phyloP scores from a whole-genome alignment of 2,797 vertebrate species.

The Huso huso region DNA sequence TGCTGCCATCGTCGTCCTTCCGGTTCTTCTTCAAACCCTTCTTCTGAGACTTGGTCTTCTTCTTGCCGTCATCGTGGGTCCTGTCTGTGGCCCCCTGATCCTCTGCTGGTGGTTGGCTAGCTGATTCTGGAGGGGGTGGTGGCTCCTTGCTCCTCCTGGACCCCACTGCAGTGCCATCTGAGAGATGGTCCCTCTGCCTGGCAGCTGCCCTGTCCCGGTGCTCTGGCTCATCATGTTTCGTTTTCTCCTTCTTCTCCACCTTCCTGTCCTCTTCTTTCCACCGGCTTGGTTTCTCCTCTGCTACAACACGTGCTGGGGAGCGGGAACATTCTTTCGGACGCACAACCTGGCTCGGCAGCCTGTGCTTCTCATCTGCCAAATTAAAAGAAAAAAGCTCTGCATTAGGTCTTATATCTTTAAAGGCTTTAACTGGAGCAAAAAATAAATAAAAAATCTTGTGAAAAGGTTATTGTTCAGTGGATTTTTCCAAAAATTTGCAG shows the following conservation, averaged over 20 bases:
- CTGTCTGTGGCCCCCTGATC: constrained; percentile 48
- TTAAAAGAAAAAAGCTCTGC: too few relatives aligned
- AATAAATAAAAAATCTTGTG: too few relatives aligned
- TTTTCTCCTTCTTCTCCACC: constrained; percentile 72
- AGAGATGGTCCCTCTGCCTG: constrained; percentile 51
- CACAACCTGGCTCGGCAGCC: constrained; percentile 89
- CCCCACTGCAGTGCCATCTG: constrained; percentile 43
- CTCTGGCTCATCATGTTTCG: constrained; percentile 77
- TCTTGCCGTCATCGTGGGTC: constrained; percentile 77
- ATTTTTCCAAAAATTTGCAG: too few relatives aligned
- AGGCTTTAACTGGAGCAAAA: too few relatives aligned
- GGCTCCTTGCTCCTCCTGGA: constrained; percentile 43
- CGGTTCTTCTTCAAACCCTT: constrained; percentile 81
- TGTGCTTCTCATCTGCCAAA: constrained; percentile 75
- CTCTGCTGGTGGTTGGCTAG: constrained; percentile 35
- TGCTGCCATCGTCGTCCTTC: constrained; percentile 71
- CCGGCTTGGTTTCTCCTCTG: constrained; percentile 71
- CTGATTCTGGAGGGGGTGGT: constrained; percentile 31
- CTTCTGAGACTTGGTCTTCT: constrained; percentile 78
- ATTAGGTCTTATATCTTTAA: too few relatives aligned
- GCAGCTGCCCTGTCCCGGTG: constrained; percentile 46
- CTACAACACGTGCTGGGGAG: constrained; percentile 65
- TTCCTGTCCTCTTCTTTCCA: constrained; percentile 95
- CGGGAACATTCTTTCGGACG: constrained; percentile 78
- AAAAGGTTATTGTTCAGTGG: too few relatives aligned